Base-by-base conservation (phyloP, 2,113 vertebrate species). In the Chionomys nivalis region DNA sequence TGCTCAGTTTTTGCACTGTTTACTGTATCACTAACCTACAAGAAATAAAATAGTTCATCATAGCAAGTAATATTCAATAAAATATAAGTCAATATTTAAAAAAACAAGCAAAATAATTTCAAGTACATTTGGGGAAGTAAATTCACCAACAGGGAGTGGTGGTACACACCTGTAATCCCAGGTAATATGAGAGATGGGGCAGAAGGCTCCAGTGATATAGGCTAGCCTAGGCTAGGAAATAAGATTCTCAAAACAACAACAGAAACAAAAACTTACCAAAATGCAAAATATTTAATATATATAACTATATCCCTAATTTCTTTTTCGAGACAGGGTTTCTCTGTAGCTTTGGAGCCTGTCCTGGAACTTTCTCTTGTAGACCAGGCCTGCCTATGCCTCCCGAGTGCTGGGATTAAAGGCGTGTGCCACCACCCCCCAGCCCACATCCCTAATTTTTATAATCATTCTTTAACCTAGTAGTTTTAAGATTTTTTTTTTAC, bases 21-120 rank as follows among this genome's bases (percentile, higher is more conserved):
- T 94, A 96, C 96, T 97, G 98, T 98, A 97, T 98, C 98, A 95
- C 96, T 98, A 92, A 98, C 97, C 98, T 99, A 98, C 63, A 98
- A 95, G 95, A 96, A 90, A 92, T 42, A 90, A 89, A 96, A 95
- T 12, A 82, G 44, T 87, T 95, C 85, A 97, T n/a, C 94, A 31
- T 42, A 96, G 39, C 21, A 95, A 95, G 23, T 26, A 77, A 36
- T 42, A 36, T 33, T 86, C 72, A 77, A 49, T 87, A 81, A 79
- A 55, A 91, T 16, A 92, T 8, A 87, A 83, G 85, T 47, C 58
- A 4, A 93, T 17, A 14, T 39, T 73, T 39, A 61, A 85, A 90
- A 93, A 93, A 93, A 86, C 1, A 94, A 96, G 49, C 70, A 95
- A 96, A 90, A 90, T 85, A 76, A 90, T 13, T 82, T 91, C 12